Conservation (phyloP, 1,140 invertebrate genomes). For the Rhyzopertha dominica region DNA sequence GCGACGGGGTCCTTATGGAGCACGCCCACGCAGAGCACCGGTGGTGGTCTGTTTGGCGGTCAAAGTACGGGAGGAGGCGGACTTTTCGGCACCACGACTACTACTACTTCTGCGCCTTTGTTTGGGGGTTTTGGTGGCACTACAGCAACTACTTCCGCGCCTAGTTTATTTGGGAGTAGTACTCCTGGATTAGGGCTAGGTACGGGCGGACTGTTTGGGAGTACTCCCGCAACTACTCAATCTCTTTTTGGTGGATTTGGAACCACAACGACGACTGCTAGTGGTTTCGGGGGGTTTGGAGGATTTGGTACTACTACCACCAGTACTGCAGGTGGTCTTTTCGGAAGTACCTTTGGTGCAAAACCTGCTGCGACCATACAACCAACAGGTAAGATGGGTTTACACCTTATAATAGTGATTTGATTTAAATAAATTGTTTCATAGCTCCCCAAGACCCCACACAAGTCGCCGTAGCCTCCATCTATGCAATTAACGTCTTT, state of each 20-base stretch:
- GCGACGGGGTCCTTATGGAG: constrained; percentile 11
- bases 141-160: constrained; percentile 27
- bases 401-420: neutral
- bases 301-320: constrained; percentile 49
- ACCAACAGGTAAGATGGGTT: constrained; percentile 10
- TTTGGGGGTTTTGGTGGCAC: constrained; percentile 37
- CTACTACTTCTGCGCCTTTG: constrained; percentile 33
- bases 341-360: constrained; percentile 46
- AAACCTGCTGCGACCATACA: constrained; percentile 40
- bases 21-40: constrained; percentile 26
- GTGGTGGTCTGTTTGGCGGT: constrained; percentile 11
- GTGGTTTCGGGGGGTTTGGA: constrained; percentile 51
- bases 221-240: constrained; percentile 18
- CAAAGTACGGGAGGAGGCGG: constrained; percentile 19
- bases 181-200: constrained; percentile 29
- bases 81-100: constrained; percentile 16
- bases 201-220: constrained; percentile 18
- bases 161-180: constrained; percentile 40
- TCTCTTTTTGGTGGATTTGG: constrained; percentile 51
- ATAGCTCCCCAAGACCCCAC: constrained; percentile 4
- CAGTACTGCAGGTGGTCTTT: constrained; percentile 42
- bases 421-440: constrained; percentile 8
- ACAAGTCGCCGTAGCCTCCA: constrained; percentile 46
- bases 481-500: constrained; percentile 69
- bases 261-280: constrained; percentile 44